Evolutionary conservation across 1,140 invertebrate species (phyloP).

Genomic region (Globodera rostochiensis): DNA sequence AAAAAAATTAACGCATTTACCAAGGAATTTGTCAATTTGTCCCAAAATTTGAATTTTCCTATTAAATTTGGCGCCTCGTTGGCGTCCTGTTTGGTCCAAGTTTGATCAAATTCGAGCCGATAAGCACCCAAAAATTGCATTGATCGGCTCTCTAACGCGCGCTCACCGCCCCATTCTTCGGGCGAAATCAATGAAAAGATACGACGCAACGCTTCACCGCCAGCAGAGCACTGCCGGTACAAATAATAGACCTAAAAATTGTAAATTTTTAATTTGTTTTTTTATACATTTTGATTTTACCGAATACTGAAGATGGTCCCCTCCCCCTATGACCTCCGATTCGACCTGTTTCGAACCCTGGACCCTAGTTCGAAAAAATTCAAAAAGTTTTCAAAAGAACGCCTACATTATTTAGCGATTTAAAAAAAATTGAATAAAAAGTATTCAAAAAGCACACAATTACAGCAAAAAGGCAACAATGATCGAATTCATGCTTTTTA

Average conservation of each 20-base stretch:
- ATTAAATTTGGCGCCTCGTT: background rate
- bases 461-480: too few relatives aligned
- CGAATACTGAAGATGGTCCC: too few relatives aligned
- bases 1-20: background rate
- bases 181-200: conserved; percentile 3
- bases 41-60: background rate
- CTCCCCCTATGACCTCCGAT: too few relatives aligned
- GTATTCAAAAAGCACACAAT: too few relatives aligned
- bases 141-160: background rate
- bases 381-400: too few relatives aligned
- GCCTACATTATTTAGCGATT: too few relatives aligned
- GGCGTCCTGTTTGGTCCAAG: background rate
- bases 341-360: too few relatives aligned
- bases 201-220: background rate
- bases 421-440: too few relatives aligned
- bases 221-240: background rate
- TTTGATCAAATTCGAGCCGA: background rate
- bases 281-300: background rate
- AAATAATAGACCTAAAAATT: conserved; percentile 3
- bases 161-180: background rate
- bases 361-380: too few relatives aligned
- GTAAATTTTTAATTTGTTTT: too few relatives aligned
- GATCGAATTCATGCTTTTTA: too few relatives aligned
- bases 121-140: background rate
- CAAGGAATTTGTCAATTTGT: background rate